Conservation (phyloP, 2,113 vertebrate genomes). For the Melanocharis versteri region DNA sequence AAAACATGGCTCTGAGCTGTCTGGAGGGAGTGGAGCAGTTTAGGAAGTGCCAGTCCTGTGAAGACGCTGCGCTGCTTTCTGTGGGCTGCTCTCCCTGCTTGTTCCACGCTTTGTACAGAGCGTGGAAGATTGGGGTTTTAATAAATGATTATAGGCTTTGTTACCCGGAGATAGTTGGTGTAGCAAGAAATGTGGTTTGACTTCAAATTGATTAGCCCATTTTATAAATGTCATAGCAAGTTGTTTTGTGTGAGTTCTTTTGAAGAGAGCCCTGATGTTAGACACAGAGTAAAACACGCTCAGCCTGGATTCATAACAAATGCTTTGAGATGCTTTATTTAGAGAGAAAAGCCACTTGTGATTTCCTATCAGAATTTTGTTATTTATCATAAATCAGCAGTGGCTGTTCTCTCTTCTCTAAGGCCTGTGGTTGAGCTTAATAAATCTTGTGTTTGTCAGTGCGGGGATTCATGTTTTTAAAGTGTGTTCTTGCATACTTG, state of each 20-base stretch:
- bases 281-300: slow-evolving; percentile 62
- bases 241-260: slow-evolving; percentile 71
- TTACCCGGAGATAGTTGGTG: slow-evolving; percentile 73
- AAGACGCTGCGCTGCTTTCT: slow-evolving; percentile 34
- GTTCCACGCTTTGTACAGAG: slow-evolving; percentile 38
- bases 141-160: slow-evolving; percentile 76
- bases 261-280: slow-evolving; percentile 74
- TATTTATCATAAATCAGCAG: slow-evolving; percentile 73
- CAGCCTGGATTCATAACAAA: slow-evolving; percentile 75
- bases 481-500: slow-evolving; percentile 65
- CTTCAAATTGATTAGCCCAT: slow-evolving; percentile 78
- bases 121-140: slow-evolving; percentile 70
- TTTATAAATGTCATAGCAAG: slow-evolving; percentile 77
- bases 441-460: slow-evolving; percentile 62
- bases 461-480: slow-evolving; percentile 66
- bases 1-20: slow-evolving; percentile 10
- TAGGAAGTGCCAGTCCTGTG: slow-evolving; percentile 30
- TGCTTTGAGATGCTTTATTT: slow-evolving; percentile 73
- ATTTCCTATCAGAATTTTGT: slow-evolving; percentile 74
- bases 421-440: slow-evolving; percentile 63
- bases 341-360: slow-evolving; percentile 74
- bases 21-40: slow-evolving; percentile 19
- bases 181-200: slow-evolving; percentile 74
- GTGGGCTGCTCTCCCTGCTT: slow-evolving; percentile 4
- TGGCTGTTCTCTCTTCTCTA: slow-evolving; percentile 63